These are phyloP conservation scores for Diorhabda elongata DNA, from an alignment of 1,140 invertebrate genomes.

Conservation along the genomic window DNA sequence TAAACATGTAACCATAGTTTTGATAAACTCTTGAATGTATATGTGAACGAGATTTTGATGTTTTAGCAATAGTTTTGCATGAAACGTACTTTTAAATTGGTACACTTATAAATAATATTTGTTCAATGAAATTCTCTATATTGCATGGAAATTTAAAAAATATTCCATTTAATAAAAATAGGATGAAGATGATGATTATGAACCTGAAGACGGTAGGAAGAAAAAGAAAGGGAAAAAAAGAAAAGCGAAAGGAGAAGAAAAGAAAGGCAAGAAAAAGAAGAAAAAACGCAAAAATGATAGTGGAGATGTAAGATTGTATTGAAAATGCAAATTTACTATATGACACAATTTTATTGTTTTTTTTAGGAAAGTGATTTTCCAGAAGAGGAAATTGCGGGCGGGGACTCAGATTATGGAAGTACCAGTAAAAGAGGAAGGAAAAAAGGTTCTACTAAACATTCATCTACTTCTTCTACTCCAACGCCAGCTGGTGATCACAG, in stretches of 20 bases:
- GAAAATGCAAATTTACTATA: conserved; percentile 26
- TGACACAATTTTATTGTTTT: conserved; percentile 23
- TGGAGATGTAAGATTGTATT: conserved; percentile 63
- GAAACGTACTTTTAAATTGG: no score
- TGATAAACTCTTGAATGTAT: no score
- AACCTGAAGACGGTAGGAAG: conserved; percentile 75
- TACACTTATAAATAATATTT: no score
- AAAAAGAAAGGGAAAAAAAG: conserved; percentile 90
- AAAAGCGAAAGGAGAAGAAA: conserved; percentile 80
- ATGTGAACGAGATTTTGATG: no score
- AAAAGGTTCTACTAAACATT: conserved; percentile 50
- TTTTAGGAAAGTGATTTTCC: conserved; percentile 77
- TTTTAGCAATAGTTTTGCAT: no score
- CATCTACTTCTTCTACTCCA: conserved; percentile 48
- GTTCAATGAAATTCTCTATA: no score
- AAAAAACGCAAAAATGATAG: conserved; percentile 90
- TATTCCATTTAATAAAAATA: conserved; percentile 38
- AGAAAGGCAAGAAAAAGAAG: conserved; percentile 88
- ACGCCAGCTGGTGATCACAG: conserved; percentile 49
- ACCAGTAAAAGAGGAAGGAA: conserved; percentile 58
- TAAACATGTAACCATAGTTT: no score
- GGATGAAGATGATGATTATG: conserved; percentile 83
- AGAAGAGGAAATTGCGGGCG: conserved; percentile 64
- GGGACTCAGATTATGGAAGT: conserved; percentile 63
- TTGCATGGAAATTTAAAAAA: no score